Percentiles rank a stretch among this genome's conserved stretches.
These are phyloP conservation scores for Cataglyphis livida DNA, from an alignment of 2,888 invertebrate species.

Conservation along the genomic window DNA sequence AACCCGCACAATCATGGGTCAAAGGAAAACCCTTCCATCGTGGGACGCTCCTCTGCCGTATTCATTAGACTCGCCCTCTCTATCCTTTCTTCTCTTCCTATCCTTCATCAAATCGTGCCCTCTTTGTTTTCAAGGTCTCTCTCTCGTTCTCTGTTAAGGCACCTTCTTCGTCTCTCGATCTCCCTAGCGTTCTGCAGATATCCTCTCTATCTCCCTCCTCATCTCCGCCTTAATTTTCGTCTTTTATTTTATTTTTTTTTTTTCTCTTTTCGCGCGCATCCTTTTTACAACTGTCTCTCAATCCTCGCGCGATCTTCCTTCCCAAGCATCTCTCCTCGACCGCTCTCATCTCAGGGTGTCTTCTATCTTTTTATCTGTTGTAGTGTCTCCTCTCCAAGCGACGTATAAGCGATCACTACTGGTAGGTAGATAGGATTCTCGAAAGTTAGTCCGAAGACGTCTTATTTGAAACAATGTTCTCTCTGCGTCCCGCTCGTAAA, in stretches of 20 bases:
- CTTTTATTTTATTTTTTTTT: conserved; percentile 24
- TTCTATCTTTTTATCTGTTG: background rate
- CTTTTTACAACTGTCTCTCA: conserved; percentile 31
- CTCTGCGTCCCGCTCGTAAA: conserved; percentile 82
- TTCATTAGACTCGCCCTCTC: conserved; percentile 24
- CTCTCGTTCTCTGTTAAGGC: conserved; percentile 30
- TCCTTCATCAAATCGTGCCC: background rate
- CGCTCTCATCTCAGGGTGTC: background rate
- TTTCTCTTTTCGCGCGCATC: background rate
- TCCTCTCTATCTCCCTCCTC: conserved; percentile 2
- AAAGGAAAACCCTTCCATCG: conserved; percentile 62
- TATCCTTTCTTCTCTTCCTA: conserved; percentile 24
- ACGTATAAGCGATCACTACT: conserved; percentile 41
- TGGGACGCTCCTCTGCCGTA: conserved; percentile 35
- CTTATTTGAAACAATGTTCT: conserved; percentile 85
- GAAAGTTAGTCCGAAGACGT: conserved; percentile 78
- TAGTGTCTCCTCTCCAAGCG: background rate
- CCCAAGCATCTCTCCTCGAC: background rate
- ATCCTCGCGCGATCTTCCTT: conserved; percentile 38
- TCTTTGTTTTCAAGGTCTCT: conserved; percentile 33
- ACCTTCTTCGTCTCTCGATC: conserved; percentile 42
- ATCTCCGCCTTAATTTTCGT: conserved; percentile 58
- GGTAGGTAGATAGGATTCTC: conserved; percentile 55
- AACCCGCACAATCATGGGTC: conserved; percentile 56
- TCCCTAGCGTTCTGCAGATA: conserved; percentile 2